Conservation (phyloP, 2,888 invertebrate species). For the Chouioia cunea region DNA sequence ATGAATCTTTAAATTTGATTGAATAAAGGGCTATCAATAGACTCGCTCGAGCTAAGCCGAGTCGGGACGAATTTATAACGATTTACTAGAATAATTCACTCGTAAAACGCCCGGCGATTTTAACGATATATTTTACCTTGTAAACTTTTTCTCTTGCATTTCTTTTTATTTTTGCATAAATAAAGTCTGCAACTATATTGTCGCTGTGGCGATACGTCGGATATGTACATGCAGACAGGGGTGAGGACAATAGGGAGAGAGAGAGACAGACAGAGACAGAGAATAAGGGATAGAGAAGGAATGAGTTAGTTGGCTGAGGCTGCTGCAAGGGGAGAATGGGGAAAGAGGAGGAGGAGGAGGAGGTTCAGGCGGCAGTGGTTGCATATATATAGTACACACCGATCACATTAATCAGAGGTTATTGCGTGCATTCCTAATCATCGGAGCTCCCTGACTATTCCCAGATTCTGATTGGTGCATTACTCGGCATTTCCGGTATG, state of each 20-base stretch:
- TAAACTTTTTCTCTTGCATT: too few relatives aligned
- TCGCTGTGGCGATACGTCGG: too few relatives aligned
- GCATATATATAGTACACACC: conserved; percentile 57
- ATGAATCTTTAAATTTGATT: too few relatives aligned
- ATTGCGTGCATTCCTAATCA: conserved; percentile 70
- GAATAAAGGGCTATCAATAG: too few relatives aligned
- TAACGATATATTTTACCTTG: too few relatives aligned
- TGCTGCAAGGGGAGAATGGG: neutral
- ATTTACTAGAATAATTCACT: too few relatives aligned
- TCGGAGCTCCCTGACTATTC: conserved; percentile 67
- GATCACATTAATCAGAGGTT: conserved; percentile 70
- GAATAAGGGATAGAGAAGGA: conserved; percentile 1
- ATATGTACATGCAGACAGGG: too few relatives aligned
- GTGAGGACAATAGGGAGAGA: neutral
- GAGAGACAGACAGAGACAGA: neutral
- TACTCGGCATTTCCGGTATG: conserved; percentile 69
- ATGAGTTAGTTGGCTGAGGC: conserved; percentile 17
- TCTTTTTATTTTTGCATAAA: too few relatives aligned
- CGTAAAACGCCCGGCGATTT: too few relatives aligned
- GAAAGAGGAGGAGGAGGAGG: neutral
- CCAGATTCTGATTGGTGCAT: conserved; percentile 69
- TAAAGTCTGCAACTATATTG: too few relatives aligned
- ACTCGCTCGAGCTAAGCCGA: too few relatives aligned
- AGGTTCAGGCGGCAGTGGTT: conserved; percentile 24
- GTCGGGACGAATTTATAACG: too few relatives aligned